phyloP scores from a whole-genome alignment of 2,113 vertebrate species.

The Neoarius graeffei region DNA sequence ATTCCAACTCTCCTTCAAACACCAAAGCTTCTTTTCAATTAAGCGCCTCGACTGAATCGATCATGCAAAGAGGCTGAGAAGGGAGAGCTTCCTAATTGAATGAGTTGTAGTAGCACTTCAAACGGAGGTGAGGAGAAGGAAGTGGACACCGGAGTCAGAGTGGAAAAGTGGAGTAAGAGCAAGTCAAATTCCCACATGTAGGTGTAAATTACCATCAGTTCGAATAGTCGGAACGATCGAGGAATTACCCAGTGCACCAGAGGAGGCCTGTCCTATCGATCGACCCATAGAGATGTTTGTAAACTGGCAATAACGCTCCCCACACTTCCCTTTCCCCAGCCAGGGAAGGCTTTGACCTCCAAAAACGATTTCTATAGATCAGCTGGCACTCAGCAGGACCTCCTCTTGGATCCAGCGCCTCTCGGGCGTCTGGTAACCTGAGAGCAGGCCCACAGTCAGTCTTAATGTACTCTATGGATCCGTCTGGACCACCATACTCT shows the following conservation, averaged over 20 bases:
- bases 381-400: constrained; percentile 53
- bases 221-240: constrained; percentile 63
- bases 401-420: constrained; percentile 53
- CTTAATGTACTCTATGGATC: constrained; percentile 79
- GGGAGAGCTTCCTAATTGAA: constrained; percentile 57
- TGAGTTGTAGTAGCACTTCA: constrained; percentile 56
- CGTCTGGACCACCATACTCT: constrained; percentile 51
- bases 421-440: constrained; percentile 65
- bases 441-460: constrained; percentile 49
- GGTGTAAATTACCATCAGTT: constrained; percentile 68
- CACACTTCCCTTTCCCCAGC: constrained; percentile 53
- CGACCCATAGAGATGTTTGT: constrained; percentile 72
- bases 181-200: constrained; percentile 55
- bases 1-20: background rate
- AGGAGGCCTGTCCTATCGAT: constrained; percentile 60
- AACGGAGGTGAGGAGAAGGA: constrained; percentile 49
- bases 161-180: constrained; percentile 21
- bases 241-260: constrained; percentile 60
- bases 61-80: constrained; percentile 46
- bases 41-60: constrained; percentile 50
- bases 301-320: constrained; percentile 71
- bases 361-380: constrained; percentile 71
- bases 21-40: constrained; percentile 17
- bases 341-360: constrained; percentile 56
- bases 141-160: constrained; percentile 28